Conservation (phyloP, 2,113 vertebrate species). For the Gymnogyps californianus region DNA sequence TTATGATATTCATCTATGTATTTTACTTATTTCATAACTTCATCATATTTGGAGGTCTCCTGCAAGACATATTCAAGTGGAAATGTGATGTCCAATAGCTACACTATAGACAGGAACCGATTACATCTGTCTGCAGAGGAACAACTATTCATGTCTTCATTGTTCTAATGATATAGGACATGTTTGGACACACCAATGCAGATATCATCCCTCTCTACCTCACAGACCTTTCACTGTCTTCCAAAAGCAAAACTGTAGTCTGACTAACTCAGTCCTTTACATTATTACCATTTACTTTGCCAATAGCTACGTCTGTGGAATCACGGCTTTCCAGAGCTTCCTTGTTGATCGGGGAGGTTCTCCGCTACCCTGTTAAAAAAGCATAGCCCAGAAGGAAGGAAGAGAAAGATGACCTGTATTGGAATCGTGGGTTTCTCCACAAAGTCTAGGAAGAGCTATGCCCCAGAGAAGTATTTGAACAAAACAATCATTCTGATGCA, state of each 20-base stretch:
- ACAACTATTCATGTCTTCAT: not conserved
- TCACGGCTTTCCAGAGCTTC: not conserved
- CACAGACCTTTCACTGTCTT: not conserved
- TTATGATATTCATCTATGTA: not conserved
- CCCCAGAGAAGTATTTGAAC: not conserved
- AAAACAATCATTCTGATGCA: slow-evolving; percentile 26
- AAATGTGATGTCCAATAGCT: not conserved
- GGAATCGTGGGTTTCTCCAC: not conserved
- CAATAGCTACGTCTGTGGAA: not conserved
- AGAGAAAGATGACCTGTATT: not conserved
- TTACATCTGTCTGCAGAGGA: not conserved
- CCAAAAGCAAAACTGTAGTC: not conserved
- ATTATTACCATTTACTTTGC: not conserved
- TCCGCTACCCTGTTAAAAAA: not conserved
- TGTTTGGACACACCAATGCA: not conserved
- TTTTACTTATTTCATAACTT: not conserved
- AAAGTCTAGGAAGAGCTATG: not conserved
- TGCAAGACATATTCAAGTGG: not conserved
- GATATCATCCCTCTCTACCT: not conserved
- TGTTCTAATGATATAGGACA: not conserved
- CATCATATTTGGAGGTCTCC: not conserved
- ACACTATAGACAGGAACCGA: not conserved
- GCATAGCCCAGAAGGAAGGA: not conserved
- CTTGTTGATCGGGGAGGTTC: not conserved
- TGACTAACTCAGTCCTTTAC: not conserved